Conservation (phyloP, 2,888 invertebrate species). For the Drosophila barbarae region DNA sequence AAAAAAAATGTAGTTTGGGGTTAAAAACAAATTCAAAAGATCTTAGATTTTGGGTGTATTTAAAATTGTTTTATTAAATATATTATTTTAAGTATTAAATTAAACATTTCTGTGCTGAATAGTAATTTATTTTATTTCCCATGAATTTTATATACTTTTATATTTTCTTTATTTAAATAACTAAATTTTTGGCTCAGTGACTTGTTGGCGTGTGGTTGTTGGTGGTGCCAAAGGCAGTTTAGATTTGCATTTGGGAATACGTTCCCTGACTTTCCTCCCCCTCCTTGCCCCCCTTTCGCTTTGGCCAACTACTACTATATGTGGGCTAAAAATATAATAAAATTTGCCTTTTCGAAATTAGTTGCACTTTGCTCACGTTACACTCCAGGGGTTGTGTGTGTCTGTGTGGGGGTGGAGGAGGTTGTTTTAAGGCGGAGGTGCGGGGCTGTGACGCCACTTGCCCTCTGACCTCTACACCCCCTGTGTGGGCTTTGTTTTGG, state of each 20-base stretch:
- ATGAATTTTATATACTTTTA: too few species aligned
- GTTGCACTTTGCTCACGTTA: slow-evolving; percentile 66
- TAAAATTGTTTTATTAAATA: too few species aligned
- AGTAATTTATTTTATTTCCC: too few species aligned
- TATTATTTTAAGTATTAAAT: too few species aligned
- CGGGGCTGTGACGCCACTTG: slow-evolving; percentile 22
- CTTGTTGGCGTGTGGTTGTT: slow-evolving; percentile 14
- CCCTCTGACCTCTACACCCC: slow-evolving; percentile 17
- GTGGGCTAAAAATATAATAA: slow-evolving; percentile 53
- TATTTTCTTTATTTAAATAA: too few species aligned
- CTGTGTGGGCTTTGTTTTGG: slow-evolving; percentile 9
- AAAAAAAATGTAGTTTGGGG: neutral
- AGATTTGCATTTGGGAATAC: slow-evolving; percentile 70
- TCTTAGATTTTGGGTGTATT: too few species aligned
- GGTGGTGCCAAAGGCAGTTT: slow-evolving; percentile 55
- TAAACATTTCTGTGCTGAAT: too few species aligned
- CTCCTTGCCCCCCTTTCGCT: neutral
- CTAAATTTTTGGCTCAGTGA: neutral
- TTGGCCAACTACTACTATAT: slow-evolving; percentile 15
- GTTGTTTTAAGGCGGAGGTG: neutral
- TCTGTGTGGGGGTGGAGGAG: neutral
- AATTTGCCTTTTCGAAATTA: slow-evolving; percentile 71
- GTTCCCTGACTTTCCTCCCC: slow-evolving; percentile 42
- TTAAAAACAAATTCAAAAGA: too few species aligned
- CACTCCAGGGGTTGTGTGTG: slow-evolving; percentile 23